phyloP scores from a whole-genome alignment of 2,888 invertebrate species.

The Timema podura region DNA sequence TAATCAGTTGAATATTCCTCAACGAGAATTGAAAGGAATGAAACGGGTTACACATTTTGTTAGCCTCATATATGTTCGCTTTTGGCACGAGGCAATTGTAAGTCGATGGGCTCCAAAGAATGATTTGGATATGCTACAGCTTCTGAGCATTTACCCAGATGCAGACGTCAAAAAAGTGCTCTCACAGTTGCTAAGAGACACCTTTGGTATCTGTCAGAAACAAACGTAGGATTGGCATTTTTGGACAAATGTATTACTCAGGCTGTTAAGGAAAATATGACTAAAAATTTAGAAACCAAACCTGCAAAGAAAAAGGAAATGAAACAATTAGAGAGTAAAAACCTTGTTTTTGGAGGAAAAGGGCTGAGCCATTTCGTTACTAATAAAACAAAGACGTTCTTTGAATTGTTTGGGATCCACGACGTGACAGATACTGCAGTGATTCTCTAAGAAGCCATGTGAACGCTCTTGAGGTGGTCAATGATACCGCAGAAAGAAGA shows the following conservation, averaged over 20 bases:
- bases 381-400: conserved; percentile 18
- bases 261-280: conserved; percentile 11
- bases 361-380: conserved; percentile 16
- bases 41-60: conserved; percentile 17
- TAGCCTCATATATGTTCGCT: conserved; percentile 11
- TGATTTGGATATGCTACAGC: conserved; percentile 14
- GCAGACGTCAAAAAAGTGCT: conserved; percentile 19
- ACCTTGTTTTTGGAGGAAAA: conserved; percentile 9
- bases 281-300: conserved; percentile 16
- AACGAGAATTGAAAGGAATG: no score
- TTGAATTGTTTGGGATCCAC: conserved; percentile 19
- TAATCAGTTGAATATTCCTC: conserved; percentile 22
- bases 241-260: no score
- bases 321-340: conserved; percentile 9
- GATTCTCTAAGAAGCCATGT: conserved; percentile 16
- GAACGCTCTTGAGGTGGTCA: no score
- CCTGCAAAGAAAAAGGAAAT: conserved; percentile 18
- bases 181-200: conserved; percentile 21
- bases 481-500: no score
- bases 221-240: conserved; percentile 5
- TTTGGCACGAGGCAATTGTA: conserved; percentile 20
- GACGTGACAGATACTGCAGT: conserved; percentile 7
- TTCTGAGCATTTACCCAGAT: conserved; percentile 20
- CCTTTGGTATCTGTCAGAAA: conserved; percentile 17
- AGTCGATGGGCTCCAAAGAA: conserved; percentile 14